A percentile compares a stretch with the other conserved stretches of the same genome.
These are phyloP conservation scores for Patiria pectinifera DNA, from an alignment of 53 echinoderm and acorn worm genomes.

Conservation along the genomic window DNA sequence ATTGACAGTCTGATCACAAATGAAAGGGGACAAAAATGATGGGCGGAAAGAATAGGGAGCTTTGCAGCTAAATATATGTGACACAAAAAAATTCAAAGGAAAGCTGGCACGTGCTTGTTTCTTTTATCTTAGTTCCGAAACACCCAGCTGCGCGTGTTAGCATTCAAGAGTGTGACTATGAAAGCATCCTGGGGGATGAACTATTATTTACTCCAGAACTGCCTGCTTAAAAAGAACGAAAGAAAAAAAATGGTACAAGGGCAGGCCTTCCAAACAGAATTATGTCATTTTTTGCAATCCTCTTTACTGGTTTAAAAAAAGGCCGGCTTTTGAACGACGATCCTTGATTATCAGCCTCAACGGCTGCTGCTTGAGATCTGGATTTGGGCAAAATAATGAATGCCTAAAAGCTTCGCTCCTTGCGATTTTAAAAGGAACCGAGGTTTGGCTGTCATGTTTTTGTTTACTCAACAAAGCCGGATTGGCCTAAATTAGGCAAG, in stretches of 20 bases:
- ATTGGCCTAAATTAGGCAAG: constrained; percentile 14
- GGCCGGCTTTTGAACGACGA: not conserved
- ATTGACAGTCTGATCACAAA: not conserved
- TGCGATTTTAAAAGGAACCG: not conserved
- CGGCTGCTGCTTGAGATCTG: not conserved
- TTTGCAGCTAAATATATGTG: not conserved
- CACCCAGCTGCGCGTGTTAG: not conserved
- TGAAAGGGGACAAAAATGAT: not conserved
- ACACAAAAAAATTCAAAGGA: not conserved
- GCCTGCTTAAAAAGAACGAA: not conserved
- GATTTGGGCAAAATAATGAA: not conserved
- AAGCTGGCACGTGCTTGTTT: not conserved
- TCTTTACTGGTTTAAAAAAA: not conserved
- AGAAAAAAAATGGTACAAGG: not conserved
- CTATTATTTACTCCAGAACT: not conserved
- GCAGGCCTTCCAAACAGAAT: not conserved
- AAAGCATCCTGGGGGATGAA: not conserved
- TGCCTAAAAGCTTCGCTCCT: not conserved
- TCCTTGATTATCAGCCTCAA: constrained; percentile 14
- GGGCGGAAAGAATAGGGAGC: not conserved
- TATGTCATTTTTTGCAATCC: not conserved
- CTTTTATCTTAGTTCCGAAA: not conserved
- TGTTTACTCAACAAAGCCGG: constrained; percentile 23
- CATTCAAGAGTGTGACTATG: not conserved
- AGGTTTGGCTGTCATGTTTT: constrained; percentile 1